These are phyloP conservation scores for Euschistus heros DNA, from an alignment of 1,140 invertebrate species.

Conservation along the genomic window DNA sequence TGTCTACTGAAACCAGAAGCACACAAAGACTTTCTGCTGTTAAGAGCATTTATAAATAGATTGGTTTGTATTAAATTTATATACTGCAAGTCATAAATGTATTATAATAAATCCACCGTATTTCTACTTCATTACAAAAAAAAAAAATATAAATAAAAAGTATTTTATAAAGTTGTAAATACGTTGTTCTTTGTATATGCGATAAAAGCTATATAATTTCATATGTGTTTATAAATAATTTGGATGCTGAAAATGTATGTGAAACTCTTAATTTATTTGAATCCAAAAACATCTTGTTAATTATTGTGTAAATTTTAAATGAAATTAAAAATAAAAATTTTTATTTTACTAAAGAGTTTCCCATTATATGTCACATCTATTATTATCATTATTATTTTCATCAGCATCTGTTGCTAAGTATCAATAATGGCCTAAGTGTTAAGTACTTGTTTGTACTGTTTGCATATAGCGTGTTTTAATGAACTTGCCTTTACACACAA, in stretches of 20 bases:
- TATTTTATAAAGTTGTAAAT: conserved; percentile 14
- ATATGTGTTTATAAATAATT: conserved; percentile 11
- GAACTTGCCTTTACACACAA: conserved; percentile 10
- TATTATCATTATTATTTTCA: neutral
- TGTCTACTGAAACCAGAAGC: neutral
- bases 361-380: neutral
- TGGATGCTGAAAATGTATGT: neutral
- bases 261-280: neutral
- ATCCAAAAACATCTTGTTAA: neutral
- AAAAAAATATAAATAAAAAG: neutral
- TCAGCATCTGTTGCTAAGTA: conserved; percentile 5
- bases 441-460: conserved; percentile 17
- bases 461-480: conserved; percentile 13
- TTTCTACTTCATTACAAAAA: neutral
- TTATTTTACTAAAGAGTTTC: neutral
- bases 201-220: neutral
- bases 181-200: conserved; percentile 6
- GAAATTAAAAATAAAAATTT: neutral
- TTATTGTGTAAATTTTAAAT: neutral
- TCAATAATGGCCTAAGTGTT: conserved; percentile 23
- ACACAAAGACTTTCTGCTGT: conserved; percentile 2
- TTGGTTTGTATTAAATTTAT: neutral
- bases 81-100: neutral
- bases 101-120: neutral
- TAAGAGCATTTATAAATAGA: conserved; percentile 9